Conservation (phyloP, 2,888 invertebrate genomes). For the Lasioglossum malachurum region DNA sequence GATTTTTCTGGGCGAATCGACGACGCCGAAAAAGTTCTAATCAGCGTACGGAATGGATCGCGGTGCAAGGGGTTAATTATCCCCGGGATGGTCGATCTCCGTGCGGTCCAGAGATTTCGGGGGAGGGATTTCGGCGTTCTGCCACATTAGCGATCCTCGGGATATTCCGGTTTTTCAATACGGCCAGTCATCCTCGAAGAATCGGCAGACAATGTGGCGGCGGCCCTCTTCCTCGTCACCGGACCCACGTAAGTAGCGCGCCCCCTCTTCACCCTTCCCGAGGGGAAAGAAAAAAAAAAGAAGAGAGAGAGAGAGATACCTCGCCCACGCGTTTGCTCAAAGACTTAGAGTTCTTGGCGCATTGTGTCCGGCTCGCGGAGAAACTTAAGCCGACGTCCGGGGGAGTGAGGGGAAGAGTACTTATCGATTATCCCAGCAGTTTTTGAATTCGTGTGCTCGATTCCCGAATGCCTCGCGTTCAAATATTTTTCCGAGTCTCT, state of each 20-base stretch:
- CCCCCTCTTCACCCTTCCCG: slow-evolving; percentile 64
- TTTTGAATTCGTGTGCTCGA: slow-evolving; percentile 47
- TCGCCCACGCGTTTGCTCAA: slow-evolving; percentile 51
- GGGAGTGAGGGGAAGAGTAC: slow-evolving; percentile 16
- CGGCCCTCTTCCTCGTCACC: slow-evolving; percentile 64
- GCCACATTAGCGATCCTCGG: slow-evolving; percentile 78
- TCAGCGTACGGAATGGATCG: slow-evolving; percentile 2
- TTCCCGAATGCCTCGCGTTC: slow-evolving; percentile 27
- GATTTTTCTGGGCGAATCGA: neutral
- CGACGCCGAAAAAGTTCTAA: neutral
- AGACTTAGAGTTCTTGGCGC: slow-evolving; percentile 44
- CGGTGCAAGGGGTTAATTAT: slow-evolving; percentile 3
- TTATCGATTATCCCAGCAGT: slow-evolving; percentile 60
- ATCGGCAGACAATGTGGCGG: slow-evolving; percentile 83
- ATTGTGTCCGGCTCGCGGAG: slow-evolving; percentile 48
- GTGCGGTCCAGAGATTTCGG: slow-evolving; percentile 64
- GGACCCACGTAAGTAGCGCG: slow-evolving; percentile 72
- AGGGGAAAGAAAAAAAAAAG: neutral
- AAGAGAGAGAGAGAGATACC: slow-evolving; percentile 21
- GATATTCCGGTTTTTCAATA: slow-evolving; percentile 78
- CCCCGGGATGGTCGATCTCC: neutral
- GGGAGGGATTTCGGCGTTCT: slow-evolving; percentile 79
- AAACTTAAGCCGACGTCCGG: slow-evolving; percentile 55
- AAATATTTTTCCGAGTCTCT: slow-evolving; percentile 29
- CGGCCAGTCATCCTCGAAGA: slow-evolving; percentile 83